Evolutionary conservation across 2,888 invertebrate species (phyloP).

Genomic region (Napeogenes sylphis): DNA sequence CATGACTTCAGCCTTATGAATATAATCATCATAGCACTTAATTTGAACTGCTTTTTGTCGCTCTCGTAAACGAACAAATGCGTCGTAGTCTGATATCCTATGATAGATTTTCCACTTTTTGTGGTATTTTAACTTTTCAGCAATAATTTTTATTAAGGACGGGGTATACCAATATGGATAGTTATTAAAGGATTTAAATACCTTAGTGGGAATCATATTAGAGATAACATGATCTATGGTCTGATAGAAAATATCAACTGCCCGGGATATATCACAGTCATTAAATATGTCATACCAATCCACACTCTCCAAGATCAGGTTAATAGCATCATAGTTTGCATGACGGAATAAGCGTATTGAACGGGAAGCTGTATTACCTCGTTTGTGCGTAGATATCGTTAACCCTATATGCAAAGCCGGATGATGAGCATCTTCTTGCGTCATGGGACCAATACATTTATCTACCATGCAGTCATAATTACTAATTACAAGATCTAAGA

Average conservation of each 20-base stretch:
- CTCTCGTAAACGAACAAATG: neutral
- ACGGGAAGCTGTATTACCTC: neutral
- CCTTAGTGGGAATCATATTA: constrained; percentile 1
- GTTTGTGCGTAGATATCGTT: too few species aligned
- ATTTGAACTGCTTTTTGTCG: constrained; percentile 6
- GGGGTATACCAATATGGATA: constrained; percentile 7
- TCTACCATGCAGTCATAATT: neutral
- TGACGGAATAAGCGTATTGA: constrained; percentile 7
- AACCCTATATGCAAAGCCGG: neutral
- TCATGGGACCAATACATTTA: constrained; percentile 5
- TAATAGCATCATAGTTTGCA: constrained; percentile 1
- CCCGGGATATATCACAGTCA: constrained; percentile 1
- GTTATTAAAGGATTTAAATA: neutral
- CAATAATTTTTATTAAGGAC: neutral
- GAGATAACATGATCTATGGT: neutral
- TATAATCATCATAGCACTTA: constrained; percentile 2
- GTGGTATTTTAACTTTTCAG: neutral
- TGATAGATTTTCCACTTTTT: constrained; percentile 1
- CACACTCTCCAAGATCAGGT: neutral
- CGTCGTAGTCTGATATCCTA: neutral
- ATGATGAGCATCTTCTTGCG: constrained; percentile 4
- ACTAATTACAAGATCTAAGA: constrained; percentile 5
- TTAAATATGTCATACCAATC: constrained; percentile 6
- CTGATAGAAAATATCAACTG: constrained; percentile 2
- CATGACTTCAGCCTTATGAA: neutral